phyloP scores from a whole-genome alignment of 2,888 invertebrate species.

The Sicus ferrugineus region DNA sequence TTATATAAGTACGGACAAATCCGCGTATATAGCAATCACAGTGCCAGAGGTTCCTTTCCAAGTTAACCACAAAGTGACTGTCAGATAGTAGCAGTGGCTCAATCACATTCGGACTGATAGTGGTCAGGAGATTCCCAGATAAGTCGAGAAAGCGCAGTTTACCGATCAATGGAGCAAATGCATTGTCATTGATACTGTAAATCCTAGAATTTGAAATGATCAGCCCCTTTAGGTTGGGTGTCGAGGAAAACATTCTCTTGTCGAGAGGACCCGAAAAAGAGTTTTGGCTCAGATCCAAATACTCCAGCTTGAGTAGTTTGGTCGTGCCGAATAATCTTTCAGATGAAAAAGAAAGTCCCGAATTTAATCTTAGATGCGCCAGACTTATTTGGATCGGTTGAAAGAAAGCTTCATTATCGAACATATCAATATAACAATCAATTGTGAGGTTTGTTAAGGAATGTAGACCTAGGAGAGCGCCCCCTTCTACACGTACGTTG shows the following conservation, averaged over 20 bases:
- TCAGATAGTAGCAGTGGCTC: slow-evolving; percentile 37
- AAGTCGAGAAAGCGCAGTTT: slow-evolving; percentile 50
- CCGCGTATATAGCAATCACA: slow-evolving; percentile 51
- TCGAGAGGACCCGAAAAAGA: slow-evolving; percentile 47
- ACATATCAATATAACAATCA: slow-evolving; percentile 39
- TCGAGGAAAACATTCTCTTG: slow-evolving; percentile 45
- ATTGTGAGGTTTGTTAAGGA: slow-evolving; percentile 50
- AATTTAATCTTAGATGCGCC: slow-evolving; percentile 47
- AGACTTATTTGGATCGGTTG: slow-evolving; percentile 56
- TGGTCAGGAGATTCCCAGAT: slow-evolving; percentile 50
- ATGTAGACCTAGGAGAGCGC: slow-evolving; percentile 52
- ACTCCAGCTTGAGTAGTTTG: slow-evolving; percentile 44
- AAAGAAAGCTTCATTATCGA: slow-evolving; percentile 51
- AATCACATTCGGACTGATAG: slow-evolving; percentile 42
- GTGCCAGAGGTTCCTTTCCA: slow-evolving; percentile 53
- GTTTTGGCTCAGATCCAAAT: slow-evolving; percentile 54
- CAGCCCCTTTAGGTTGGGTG: slow-evolving; percentile 50
- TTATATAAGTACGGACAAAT: slow-evolving; percentile 43
- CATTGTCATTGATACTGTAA: slow-evolving; percentile 47
- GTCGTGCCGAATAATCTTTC: slow-evolving; percentile 50
- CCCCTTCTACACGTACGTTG: slow-evolving; percentile 46
- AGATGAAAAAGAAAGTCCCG: slow-evolving; percentile 42
- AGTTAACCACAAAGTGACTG: slow-evolving; percentile 41
- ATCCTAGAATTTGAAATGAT: slow-evolving; percentile 48
- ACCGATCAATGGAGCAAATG: slow-evolving; percentile 48